phyloP scores from a whole-genome alignment of 2,797 vertebrate species.

The Xyrichtys novacula region DNA sequence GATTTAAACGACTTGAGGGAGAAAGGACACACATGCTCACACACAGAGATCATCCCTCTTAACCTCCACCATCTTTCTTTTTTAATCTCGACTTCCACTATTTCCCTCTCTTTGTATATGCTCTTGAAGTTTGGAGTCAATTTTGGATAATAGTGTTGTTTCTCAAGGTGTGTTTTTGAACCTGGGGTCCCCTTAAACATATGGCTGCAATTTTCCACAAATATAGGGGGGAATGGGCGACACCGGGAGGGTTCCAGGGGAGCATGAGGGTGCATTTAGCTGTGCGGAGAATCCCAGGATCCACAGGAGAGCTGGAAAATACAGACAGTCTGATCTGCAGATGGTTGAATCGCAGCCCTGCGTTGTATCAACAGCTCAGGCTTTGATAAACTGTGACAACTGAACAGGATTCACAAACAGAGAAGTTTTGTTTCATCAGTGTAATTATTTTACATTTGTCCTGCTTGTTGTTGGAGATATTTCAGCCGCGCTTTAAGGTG shows the following conservation, averaged over 20 bases:
- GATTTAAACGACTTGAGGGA: constrained; percentile 58
- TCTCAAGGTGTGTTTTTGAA: constrained; percentile 73
- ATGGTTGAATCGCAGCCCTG: constrained; percentile 59
- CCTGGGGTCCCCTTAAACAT: constrained; percentile 59
- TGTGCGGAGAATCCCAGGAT: constrained; percentile 41
- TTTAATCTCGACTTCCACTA: constrained; percentile 52
- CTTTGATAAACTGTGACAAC: constrained; percentile 58
- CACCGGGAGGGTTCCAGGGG: constrained; percentile 7
- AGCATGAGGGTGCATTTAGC: constrained; percentile 68
- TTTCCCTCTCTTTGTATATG: constrained; percentile 23
- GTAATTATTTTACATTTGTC: not conserved
- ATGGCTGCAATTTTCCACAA: constrained; percentile 75
- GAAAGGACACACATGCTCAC: constrained; percentile 25
- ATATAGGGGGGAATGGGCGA: constrained; percentile 28
- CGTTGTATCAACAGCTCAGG: constrained; percentile 58
- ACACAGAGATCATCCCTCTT: constrained; percentile 63
- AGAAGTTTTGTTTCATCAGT: not conserved
- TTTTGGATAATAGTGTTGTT: constrained; percentile 69
- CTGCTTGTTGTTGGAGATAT: not conserved
- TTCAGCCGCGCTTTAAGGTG: constrained; percentile 19
- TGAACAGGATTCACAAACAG: constrained; percentile 23
- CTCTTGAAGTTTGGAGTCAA: constrained; percentile 58
- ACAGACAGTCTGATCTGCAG: constrained; percentile 57
- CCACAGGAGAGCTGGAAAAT: constrained; percentile 58
- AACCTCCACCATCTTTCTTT: constrained; percentile 59